phyloP scores from a whole-genome alignment of 37 sponge, comb jelly and placozoan species.

The Eunapius fragilis region DNA sequence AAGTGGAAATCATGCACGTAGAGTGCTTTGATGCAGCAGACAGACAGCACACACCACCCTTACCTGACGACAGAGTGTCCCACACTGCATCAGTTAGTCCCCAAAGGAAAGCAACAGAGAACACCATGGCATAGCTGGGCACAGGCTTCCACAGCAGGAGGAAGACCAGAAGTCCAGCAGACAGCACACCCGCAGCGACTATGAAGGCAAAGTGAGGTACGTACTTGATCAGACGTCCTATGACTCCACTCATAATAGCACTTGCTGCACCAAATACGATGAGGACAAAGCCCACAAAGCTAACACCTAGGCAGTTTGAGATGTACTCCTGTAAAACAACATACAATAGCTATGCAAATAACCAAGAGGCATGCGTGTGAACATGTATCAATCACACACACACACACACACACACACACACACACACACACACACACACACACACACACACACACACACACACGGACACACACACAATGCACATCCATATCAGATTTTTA shows the following conservation, averaged over 20 bases:
- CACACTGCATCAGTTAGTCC: constrained; percentile 18
- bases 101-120: constrained; percentile 3
- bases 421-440: not conserved
- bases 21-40: not conserved
- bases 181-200: not conserved
- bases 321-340: constrained; percentile 3
- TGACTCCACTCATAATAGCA: not conserved
- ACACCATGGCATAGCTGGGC: constrained; percentile 19
- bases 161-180: constrained; percentile 1
- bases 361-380: too few species aligned
- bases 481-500: too few species aligned
- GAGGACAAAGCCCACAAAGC: constrained; percentile 8
- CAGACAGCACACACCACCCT: too few species aligned
- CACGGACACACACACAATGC: too few species aligned
- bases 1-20: too few species aligned
- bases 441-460: not conserved
- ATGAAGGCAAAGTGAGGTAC: constrained; percentile 18
- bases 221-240: constrained; percentile 13
- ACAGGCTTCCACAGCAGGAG: constrained; percentile 34
- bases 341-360: too few species aligned
- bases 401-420: not conserved
- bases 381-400: not conserved
- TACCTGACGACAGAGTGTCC: constrained; percentile 34
- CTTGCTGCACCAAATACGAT: constrained; percentile 23
- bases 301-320: constrained; percentile 34